Percentiles rank a stretch among this genome's conserved stretches.
These are phyloP conservation scores for Muntiacus muntjak DNA, from an alignment of 2,113 vertebrate species.

Conservation along the genomic window DNA sequence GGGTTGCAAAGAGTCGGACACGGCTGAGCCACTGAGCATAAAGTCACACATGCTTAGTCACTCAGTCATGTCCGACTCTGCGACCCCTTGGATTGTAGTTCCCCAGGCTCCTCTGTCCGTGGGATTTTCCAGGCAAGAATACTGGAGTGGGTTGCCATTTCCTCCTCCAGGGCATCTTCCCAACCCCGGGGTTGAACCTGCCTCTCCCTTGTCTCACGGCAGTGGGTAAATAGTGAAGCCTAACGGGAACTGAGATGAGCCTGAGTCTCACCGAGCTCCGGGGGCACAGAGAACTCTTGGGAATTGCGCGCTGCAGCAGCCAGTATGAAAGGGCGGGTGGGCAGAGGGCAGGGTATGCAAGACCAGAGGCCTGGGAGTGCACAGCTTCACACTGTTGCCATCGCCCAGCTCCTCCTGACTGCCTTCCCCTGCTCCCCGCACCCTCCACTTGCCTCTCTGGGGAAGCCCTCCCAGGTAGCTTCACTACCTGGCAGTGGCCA, in stretches of 20 bases:
- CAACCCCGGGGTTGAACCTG: background rate
- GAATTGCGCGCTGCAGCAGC: background rate
- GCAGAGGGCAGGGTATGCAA: too few relatives aligned
- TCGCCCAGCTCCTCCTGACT: background rate
- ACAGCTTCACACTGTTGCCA: rapidly evolving
- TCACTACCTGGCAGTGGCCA: background rate
- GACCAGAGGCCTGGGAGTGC: background rate
- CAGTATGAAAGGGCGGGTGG: background rate
- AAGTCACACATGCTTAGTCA: background rate
- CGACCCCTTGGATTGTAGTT: background rate
- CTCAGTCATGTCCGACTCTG: background rate
- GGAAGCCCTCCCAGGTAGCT: background rate
- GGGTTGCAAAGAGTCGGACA: background rate
- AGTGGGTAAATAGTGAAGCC: background rate
- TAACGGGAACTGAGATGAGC: background rate
- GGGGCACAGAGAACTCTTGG: background rate
- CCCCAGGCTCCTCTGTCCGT: background rate
- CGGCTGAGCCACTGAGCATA: background rate
- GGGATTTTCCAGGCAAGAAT: background rate
- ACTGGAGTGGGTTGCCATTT: background rate
- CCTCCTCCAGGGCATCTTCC: background rate
- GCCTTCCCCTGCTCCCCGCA: background rate
- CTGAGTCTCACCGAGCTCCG: background rate
- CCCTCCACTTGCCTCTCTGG: background rate
- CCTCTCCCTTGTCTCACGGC: background rate